Evolutionary conservation across 64 coral and sea anemone species (phyloP).

Genomic region (Stylophora pistillata): DNA sequence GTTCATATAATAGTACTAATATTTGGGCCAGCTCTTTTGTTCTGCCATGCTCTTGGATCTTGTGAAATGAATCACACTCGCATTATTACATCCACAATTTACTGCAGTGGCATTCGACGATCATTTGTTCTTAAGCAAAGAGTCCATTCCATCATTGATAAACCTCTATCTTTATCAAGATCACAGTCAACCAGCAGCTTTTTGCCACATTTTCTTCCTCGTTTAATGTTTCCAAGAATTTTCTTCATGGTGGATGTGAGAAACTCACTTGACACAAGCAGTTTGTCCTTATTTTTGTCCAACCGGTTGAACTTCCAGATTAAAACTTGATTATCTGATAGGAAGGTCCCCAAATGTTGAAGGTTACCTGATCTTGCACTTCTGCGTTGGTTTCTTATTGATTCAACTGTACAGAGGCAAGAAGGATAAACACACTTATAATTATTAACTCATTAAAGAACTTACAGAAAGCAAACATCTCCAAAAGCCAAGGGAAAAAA

Average conservation of each 20-base stretch:
- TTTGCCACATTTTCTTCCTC: constrained; percentile 92
- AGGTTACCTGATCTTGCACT: constrained; percentile 65
- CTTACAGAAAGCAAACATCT: too few relatives aligned
- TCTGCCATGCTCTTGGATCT: neutral
- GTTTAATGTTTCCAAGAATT: constrained; percentile 69
- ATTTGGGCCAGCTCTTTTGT: neutral
- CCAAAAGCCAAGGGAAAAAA: too few relatives aligned
- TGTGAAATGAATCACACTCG: neutral
- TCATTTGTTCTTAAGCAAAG: constrained; percentile 37
- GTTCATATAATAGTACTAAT: too few relatives aligned
- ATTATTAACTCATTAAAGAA: too few relatives aligned
- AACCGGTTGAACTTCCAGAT: constrained; percentile 90
- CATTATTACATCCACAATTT: neutral
- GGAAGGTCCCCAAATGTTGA: constrained; percentile 45
- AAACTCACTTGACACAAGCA: constrained; percentile 63
- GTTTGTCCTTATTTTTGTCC: constrained; percentile 78
- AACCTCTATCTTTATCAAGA: constrained; percentile 68
- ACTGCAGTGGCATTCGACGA: constrained; percentile 12
- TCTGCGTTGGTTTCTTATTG: constrained; percentile 56
- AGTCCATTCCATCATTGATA: constrained; percentile 79
- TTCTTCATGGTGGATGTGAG: constrained; percentile 81
- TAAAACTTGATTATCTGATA: constrained; percentile 75
- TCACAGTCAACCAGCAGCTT: constrained; percentile 88
- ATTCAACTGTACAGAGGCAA: too few relatives aligned
- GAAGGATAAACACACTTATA: too few relatives aligned